Conservation (phyloP, 2,888 invertebrate species). For the Xanthia icteritia region DNA sequence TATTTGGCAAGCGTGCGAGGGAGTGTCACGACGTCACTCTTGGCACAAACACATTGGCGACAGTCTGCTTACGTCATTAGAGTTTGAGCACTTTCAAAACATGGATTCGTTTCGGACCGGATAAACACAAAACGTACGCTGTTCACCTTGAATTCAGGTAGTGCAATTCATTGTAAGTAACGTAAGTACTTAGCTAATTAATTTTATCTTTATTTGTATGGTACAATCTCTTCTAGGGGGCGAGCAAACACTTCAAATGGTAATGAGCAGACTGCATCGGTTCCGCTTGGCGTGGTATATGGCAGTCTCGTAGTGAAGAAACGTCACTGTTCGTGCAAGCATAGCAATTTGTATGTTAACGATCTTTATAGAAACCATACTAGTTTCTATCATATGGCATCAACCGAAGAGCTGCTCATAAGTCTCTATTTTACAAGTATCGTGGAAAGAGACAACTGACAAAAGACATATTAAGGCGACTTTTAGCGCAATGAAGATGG, state of each 20-base stretch:
- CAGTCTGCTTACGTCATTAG: slow-evolving; percentile 62
- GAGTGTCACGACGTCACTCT: slow-evolving; percentile 71
- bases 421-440: not conserved
- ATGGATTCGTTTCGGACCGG: slow-evolving; percentile 34
- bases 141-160: slow-evolving; percentile 43
- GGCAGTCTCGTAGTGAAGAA: slow-evolving; percentile 22
- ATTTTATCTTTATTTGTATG: slow-evolving; percentile 24
- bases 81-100: slow-evolving; percentile 53
- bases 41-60: slow-evolving; percentile 55
- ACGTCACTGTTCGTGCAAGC: slow-evolving; percentile 11
- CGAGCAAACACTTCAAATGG: slow-evolving; percentile 50
- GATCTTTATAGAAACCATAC: slow-evolving; percentile 8
- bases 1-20: slow-evolving; percentile 69
- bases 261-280: slow-evolving; percentile 41
- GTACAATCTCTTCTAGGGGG: slow-evolving; percentile 12
- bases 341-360: slow-evolving; percentile 45
- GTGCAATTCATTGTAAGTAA: slow-evolving; percentile 23
- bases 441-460: not conserved
- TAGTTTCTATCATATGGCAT: slow-evolving; percentile 1
- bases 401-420: not conserved
- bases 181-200: slow-evolving; percentile 1
- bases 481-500: not conserved
- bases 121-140: slow-evolving; percentile 17
- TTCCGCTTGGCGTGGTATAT: slow-evolving; percentile 40
- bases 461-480: not conserved